These are phyloP conservation scores for Trichonephila clavata DNA, from an alignment of 1,140 invertebrate species.

Conservation along the genomic window DNA sequence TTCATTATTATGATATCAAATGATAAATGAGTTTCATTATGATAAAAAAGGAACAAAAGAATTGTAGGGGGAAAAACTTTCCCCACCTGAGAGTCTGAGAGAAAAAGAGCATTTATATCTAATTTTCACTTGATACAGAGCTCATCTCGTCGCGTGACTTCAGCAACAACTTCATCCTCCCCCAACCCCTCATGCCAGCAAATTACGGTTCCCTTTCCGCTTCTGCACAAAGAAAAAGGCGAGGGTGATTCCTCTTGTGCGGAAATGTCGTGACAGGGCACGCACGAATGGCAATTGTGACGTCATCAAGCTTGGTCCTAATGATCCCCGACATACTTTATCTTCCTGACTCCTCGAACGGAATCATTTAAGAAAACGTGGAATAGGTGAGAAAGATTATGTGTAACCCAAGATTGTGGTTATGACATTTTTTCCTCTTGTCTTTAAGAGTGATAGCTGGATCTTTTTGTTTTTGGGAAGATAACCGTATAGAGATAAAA, in stretches of 20 bases:
- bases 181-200: background rate
- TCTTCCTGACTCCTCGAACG: background rate
- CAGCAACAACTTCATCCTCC: background rate
- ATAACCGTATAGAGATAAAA: too few relatives aligned
- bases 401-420: background rate
- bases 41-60: background rate
- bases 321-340: slow-evolving; percentile 43
- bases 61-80: background rate
- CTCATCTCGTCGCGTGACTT: slow-evolving; percentile 7
- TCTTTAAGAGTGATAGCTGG: background rate
- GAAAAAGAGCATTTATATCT: background rate
- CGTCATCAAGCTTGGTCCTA: slow-evolving; percentile 59
- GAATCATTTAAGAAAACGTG: slow-evolving; percentile 54
- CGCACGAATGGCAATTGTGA: slow-evolving; percentile 66
- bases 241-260: slow-evolving; percentile 16
- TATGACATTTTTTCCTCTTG: background rate
- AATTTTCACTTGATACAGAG: background rate
- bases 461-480: too few relatives aligned
- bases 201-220: slow-evolving; percentile 44
- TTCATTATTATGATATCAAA: too few relatives aligned
- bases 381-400: background rate
- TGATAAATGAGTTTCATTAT: too few relatives aligned
- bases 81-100: background rate
- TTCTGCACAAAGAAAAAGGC: background rate
- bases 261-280: slow-evolving; percentile 54